Evolutionary conservation across 2,113 vertebrate species (phyloP).

Genomic region (Equus quagga): DNA sequence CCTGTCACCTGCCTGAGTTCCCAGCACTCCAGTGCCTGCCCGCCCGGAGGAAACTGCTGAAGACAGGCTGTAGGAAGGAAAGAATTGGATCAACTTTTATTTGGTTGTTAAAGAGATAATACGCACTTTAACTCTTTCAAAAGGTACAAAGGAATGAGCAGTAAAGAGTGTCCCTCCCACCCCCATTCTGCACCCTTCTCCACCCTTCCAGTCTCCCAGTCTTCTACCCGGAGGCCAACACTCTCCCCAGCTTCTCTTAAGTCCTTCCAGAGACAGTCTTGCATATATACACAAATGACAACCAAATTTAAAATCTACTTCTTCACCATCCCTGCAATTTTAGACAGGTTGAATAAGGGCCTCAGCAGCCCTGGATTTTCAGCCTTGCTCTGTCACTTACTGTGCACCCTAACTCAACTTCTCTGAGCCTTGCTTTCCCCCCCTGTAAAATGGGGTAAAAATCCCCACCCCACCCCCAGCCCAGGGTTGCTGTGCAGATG

Average conservation of each 20-base stretch:
- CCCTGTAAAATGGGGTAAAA: conserved; percentile 45
- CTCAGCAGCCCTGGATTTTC: neutral
- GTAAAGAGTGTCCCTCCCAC: neutral
- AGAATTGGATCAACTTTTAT: conserved; percentile 31
- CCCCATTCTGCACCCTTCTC: neutral
- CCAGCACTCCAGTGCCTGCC: neutral
- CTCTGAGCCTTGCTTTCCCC: neutral
- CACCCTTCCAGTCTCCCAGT: neutral
- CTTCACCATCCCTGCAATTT: neutral
- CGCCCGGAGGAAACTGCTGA: neutral
- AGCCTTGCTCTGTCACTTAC: neutral
- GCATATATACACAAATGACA: conserved; percentile 56
- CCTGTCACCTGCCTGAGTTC: conserved; percentile 31
- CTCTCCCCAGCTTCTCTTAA: conserved; percentile 28
- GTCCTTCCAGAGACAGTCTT: neutral
- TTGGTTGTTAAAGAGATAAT: conserved; percentile 51
- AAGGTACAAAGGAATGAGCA: neutral
- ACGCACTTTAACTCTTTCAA: neutral
- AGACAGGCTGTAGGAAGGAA: neutral
- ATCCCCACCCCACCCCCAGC: too few species aligned
- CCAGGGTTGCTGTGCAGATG: neutral
- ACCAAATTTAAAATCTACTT: conserved; percentile 65
- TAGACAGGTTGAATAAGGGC: neutral
- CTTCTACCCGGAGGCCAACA: neutral
- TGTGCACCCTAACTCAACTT: neutral